phyloP scores from a whole-genome alignment of 1,140 invertebrate genomes.

The Phortica variegata region DNA sequence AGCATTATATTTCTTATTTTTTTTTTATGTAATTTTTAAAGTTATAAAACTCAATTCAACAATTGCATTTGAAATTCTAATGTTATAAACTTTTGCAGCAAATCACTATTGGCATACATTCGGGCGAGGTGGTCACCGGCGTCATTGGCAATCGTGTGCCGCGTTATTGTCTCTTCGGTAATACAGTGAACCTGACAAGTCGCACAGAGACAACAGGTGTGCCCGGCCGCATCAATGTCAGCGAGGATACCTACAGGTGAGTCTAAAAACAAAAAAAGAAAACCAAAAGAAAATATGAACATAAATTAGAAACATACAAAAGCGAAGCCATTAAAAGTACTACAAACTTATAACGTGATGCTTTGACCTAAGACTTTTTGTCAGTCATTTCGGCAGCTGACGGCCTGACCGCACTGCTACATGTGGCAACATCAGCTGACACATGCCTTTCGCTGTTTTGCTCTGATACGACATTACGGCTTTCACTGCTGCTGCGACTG shows the following conservation, averaged over 20 bases:
- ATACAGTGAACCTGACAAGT: constrained; percentile 94
- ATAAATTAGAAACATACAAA: no score
- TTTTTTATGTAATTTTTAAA: background rate
- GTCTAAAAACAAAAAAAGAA: no score
- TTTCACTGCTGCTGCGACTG: constrained; percentile 21
- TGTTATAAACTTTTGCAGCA: constrained; percentile 69
- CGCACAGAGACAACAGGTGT: constrained; percentile 93
- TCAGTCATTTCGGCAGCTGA: no score
- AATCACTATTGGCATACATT: constrained; percentile 95
- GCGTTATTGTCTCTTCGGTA: constrained; percentile 95
- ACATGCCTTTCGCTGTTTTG: constrained; percentile 39
- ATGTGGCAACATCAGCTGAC: no score
- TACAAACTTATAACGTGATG: no score
- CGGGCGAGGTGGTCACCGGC: constrained; percentile 93
- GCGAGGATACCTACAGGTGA: constrained; percentile 90
- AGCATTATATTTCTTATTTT: no score
- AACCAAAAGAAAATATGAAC: no score
- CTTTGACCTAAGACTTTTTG: no score
- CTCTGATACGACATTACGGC: constrained; percentile 21
- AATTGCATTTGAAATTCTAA: background rate
- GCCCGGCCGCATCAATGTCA: constrained; percentile 90
- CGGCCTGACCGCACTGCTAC: no score
- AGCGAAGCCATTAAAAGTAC: no score
- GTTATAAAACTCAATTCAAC: constrained; percentile 6
- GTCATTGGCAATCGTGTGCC: constrained; percentile 97